A percentile compares a stretch with the other conserved stretches of the same genome.
phyloP scores from a whole-genome alignment of 2,888 invertebrate species.

The Xanthia icteritia region DNA sequence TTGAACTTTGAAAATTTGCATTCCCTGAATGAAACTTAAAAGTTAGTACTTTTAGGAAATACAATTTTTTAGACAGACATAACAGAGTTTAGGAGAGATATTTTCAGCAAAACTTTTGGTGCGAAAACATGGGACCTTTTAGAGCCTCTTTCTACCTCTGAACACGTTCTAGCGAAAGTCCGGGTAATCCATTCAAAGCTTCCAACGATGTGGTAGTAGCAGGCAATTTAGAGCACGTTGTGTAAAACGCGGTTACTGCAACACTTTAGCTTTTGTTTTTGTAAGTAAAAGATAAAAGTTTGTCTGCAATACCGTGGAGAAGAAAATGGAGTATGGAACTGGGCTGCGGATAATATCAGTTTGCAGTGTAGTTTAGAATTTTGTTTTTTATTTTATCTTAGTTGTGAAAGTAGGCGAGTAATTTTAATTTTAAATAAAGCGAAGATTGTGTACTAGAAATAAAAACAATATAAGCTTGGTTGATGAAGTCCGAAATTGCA shows the following conservation, averaged over 20 bases:
- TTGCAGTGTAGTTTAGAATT: background rate
- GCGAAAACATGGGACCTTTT: background rate
- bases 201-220: constrained; percentile 39
- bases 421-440: background rate
- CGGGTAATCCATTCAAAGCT: constrained; percentile 51
- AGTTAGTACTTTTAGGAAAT: background rate
- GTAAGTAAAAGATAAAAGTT: constrained; percentile 44
- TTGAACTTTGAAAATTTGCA: no score
- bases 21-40: no score
- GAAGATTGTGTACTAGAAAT: no score
- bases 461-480: background rate
- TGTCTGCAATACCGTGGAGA: background rate
- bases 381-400: background rate
- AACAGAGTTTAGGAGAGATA: background rate
- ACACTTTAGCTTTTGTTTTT: constrained; percentile 35
- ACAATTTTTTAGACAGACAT: background rate
- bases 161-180: constrained; percentile 34
- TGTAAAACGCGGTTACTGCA: constrained; percentile 30
- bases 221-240: constrained; percentile 33
- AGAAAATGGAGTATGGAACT: background rate
- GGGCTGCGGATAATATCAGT: constrained; percentile 18
- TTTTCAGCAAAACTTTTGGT: background rate
- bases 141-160: constrained; percentile 10
- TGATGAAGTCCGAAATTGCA: background rate
- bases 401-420: background rate